These are phyloP conservation scores for Enteromius anoplus DNA, from an alignment of 2,797 vertebrate genomes.

Conservation along the genomic window DNA sequence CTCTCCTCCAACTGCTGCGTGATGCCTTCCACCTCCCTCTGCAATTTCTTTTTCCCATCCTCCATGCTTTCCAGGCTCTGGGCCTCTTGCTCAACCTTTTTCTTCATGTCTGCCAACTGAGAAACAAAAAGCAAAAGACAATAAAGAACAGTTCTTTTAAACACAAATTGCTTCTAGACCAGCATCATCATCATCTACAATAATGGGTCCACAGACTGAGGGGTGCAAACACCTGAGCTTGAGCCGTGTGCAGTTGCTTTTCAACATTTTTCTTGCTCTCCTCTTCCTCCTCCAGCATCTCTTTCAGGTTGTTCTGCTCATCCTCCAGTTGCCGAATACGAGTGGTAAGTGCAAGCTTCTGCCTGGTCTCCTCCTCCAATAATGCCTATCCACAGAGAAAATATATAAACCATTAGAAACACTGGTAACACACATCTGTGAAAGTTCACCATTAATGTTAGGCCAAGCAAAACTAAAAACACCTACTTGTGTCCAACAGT, in stretches of 20 bases:
- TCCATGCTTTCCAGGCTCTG: slow-evolving; percentile 83
- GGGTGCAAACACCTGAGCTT: slow-evolving; percentile 84
- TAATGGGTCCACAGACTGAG: neutral
- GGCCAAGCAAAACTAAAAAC: neutral
- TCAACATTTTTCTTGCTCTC: slow-evolving; percentile 88
- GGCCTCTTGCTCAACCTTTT: slow-evolving; percentile 87
- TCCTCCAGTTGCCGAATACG: slow-evolving; percentile 92
- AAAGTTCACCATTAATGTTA: neutral
- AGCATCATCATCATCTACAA: neutral
- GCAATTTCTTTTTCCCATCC: slow-evolving; percentile 86
- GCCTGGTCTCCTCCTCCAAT: slow-evolving; percentile 92
- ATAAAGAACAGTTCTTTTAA: neutral
- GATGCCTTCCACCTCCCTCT: slow-evolving; percentile 86
- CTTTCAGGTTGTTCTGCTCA: slow-evolving; percentile 86
- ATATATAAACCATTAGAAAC: neutral
- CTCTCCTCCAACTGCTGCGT: slow-evolving; percentile 89
- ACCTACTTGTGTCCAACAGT: neutral
- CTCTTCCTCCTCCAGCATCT: slow-evolving; percentile 94
- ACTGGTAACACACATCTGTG: neutral
- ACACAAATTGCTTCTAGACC: neutral
- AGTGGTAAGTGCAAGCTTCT: slow-evolving; percentile 88
- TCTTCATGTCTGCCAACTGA: slow-evolving; percentile 89
- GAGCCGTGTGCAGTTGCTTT: slow-evolving; percentile 86
- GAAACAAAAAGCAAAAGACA: neutral
- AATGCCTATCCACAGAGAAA: slow-evolving; percentile 76